Base-by-base conservation (phyloP, 1,140 invertebrate genomes). In the Brachionus asplanchnoidis region DNA sequence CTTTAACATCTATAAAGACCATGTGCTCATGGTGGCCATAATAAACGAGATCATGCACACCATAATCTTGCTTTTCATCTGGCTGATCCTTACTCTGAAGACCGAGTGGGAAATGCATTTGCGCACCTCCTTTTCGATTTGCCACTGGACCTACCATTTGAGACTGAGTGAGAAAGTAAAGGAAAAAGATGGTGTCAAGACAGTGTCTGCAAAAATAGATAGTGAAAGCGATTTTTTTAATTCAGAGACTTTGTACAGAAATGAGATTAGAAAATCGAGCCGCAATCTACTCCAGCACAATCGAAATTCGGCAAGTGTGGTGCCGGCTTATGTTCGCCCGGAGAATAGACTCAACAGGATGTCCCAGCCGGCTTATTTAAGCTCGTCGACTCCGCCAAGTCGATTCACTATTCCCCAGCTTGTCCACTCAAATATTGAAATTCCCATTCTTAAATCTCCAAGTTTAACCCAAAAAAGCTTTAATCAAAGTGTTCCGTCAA, bases 91-190 rank as follows among this genome's bases (percentile, higher is more conserved):
- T 2, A 77, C 73, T 6, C 23, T 77, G 3, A 77, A 77, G 26
- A 77, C 73, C 12, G 73, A 77, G 53, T 77, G 73, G 73, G 1
- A 28, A 23, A 77, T 77, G 73, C 73, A 77, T 44, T 77, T 77
- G 44, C 42, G 73, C 11, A 77, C 73, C 26, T 77, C 73, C 0
- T 77, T 77, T 77, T 77, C 73, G 0, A 46, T 77, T 2, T 77
- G 73, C 32, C 73, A 77, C 11, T 77, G 73, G 73, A 77, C 73
- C 11, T 77, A 77, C 50, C 73, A 77, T 77, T 53, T 77, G 26
- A 77, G 28, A 26, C n/a, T 77, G 9, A 7, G 73, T n/a, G 73
- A 77, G 26, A 77, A 77, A 53, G 3, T 1, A 4, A 77, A 26
- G 14, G 12, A 26, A 26, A n/a, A 50, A 77, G 23, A 50, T 26